A percentile compares a stretch with the other conserved stretches of the same genome.
These are phyloP conservation scores for Pelecanoides urinatrix DNA, from an alignment of 2,113 vertebrate species.

Conservation along the genomic window DNA sequence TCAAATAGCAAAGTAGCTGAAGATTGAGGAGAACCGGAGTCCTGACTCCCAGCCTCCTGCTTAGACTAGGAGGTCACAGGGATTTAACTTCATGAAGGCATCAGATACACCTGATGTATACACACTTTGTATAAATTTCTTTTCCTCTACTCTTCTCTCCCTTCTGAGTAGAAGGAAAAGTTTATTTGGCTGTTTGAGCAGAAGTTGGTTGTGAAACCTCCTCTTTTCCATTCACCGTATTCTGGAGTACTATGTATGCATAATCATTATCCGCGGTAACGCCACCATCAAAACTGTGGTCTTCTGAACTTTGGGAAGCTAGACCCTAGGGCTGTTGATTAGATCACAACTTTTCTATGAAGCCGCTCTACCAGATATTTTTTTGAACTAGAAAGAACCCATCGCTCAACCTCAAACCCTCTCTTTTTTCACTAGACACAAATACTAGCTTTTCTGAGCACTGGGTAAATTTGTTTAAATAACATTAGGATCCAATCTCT, in stretches of 20 bases:
- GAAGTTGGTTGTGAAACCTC: not conserved
- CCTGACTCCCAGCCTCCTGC: not conserved
- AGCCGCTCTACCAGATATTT: not conserved
- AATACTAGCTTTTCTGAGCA: not conserved
- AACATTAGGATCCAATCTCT: not conserved
- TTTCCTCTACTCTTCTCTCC: not conserved
- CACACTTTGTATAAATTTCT: not conserved
- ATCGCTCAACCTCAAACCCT: rapidly evolving
- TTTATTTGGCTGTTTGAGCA: not conserved
- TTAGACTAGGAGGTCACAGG: not conserved
- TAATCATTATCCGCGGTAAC: not conserved
- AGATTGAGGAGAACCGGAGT: not conserved
- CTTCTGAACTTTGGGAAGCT: not conserved
- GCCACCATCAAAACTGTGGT: not conserved
- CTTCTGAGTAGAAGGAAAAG: not conserved
- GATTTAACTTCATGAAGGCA: not conserved
- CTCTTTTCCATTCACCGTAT: not conserved
- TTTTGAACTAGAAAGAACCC: not conserved
- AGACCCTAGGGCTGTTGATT: not conserved
- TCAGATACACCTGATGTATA: not conserved
- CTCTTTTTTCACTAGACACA: not conserved
- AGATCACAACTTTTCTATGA: not conserved
- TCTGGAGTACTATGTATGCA: not conserved
- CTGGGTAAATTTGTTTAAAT: not conserved
- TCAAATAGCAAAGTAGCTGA: not conserved